Evolutionary conservation across 2,797 vertebrate genomes (phyloP).

Genomic region (Gallinago solitaria): DNA sequence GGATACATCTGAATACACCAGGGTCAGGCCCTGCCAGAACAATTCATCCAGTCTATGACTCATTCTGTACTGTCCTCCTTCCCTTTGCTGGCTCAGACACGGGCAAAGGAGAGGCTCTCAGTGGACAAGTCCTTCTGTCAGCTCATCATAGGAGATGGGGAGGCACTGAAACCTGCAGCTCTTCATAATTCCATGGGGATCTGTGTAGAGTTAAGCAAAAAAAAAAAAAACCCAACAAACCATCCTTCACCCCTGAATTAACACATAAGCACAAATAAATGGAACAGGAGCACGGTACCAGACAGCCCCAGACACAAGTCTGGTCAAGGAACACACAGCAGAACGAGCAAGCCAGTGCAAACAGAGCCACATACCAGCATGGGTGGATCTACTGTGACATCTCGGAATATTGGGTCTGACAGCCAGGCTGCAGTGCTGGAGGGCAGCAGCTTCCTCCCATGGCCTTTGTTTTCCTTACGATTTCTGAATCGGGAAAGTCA

Average conservation of each 20-base stretch:
- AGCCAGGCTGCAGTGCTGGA: neutral
- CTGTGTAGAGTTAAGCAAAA: neutral
- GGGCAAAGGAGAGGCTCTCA: neutral
- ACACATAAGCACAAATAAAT: fast-evolving
- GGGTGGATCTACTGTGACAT: neutral
- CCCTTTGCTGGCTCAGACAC: neutral
- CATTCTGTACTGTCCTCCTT: neutral
- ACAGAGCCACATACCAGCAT: neutral
- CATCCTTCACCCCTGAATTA: neutral
- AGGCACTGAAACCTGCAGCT: neutral
- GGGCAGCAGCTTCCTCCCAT: neutral
- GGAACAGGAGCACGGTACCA: neutral
- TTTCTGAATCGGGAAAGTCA: neutral
- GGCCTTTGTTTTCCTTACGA: neutral
- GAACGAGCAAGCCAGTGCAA: neutral
- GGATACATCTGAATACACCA: neutral
- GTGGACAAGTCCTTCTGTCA: neutral
- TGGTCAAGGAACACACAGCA: neutral
- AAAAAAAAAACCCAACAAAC: neutral
- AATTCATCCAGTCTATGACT: neutral
- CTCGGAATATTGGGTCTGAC: neutral
- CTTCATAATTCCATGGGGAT: neutral
- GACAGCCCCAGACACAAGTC: neutral
- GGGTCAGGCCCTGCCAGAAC: conserved; percentile 17
- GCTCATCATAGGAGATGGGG: neutral